Conservation (phyloP, 2,797 vertebrate species). For the Enteromius trimaculatus region DNA sequence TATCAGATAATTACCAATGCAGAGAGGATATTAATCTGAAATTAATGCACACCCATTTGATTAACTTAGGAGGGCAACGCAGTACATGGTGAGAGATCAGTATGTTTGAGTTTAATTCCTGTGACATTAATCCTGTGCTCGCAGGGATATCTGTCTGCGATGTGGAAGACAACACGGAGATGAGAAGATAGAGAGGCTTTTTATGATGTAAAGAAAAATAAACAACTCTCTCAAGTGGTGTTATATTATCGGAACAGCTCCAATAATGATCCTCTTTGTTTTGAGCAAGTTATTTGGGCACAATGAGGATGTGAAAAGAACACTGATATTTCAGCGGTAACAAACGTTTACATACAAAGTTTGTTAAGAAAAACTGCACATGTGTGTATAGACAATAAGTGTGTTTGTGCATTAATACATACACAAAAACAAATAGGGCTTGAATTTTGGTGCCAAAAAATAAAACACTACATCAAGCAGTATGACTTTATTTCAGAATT, state of each 20-base stretch:
- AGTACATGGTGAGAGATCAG: conserved; percentile 64
- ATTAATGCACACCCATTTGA: conserved; percentile 71
- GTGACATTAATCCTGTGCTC: conserved; percentile 67
- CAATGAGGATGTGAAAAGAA: conserved; percentile 19
- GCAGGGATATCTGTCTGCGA: conserved; percentile 61
- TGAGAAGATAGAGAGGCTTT: conserved; percentile 53
- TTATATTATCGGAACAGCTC: conserved; percentile 39
- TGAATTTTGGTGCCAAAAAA: too few relatives aligned
- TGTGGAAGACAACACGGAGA: conserved; percentile 55
- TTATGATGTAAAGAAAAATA: conserved; percentile 42
- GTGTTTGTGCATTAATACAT: too few relatives aligned
- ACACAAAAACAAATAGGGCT: too few relatives aligned
- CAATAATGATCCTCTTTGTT: conserved; percentile 42
- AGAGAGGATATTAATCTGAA: conserved; percentile 72
- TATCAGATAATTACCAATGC: conserved; percentile 75
- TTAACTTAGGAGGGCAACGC: conserved; percentile 71
- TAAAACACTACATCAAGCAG: too few relatives aligned
- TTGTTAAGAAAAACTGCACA: too few relatives aligned
- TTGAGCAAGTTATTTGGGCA: conserved; percentile 22
- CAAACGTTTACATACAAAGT: neutral
- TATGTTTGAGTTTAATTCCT: conserved; percentile 72
- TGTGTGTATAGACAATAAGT: too few relatives aligned
- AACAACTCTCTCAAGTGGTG: conserved; percentile 42
- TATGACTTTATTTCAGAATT: too few relatives aligned
- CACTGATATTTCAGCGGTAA: conserved; percentile 37